phyloP scores from a whole-genome alignment of 2,888 invertebrate genomes.

The Folsomia manolachei region DNA sequence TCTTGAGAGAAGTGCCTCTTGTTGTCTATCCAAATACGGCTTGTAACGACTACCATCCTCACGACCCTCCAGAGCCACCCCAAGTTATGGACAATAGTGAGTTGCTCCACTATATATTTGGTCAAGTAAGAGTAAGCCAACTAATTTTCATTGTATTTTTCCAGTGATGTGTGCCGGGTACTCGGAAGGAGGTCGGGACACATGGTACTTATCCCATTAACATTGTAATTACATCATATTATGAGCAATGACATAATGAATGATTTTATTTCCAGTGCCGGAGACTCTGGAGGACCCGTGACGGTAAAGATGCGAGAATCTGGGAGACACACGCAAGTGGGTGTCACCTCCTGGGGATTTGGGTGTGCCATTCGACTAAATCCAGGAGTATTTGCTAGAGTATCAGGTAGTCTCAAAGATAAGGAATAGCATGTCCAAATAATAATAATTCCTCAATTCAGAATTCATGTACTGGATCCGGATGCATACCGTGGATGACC shows the following conservation, averaged over 20 bases:
- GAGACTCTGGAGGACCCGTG: slow-evolving; percentile 42
- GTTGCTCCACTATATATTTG: too few relatives aligned
- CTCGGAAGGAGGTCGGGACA: slow-evolving; percentile 47
- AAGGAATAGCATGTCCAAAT: too few relatives aligned
- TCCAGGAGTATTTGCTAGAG: slow-evolving; percentile 40
- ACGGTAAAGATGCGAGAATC: slow-evolving; percentile 35
- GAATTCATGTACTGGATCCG: slow-evolving; percentile 38
- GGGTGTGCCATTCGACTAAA: slow-evolving; percentile 38
- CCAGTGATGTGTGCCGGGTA: slow-evolving; percentile 37
- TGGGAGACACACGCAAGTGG: slow-evolving; percentile 44
- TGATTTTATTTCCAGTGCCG: too few relatives aligned
- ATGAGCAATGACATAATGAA: not conserved
- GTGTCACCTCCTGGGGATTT: slow-evolving; percentile 48
- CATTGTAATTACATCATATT: slow-evolving; percentile 1
- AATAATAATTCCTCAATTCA: too few relatives aligned
- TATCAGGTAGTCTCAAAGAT: slow-evolving; percentile 38
- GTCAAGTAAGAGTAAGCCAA: not conserved
- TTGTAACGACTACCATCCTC: slow-evolving; percentile 48
- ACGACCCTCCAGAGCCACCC: slow-evolving; percentile 41
- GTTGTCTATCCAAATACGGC: slow-evolving; percentile 39
- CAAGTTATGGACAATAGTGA: slow-evolving; percentile 48
- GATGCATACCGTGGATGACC: slow-evolving; percentile 41
- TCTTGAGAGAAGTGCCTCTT: slow-evolving; percentile 45
- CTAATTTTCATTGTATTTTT: not conserved
- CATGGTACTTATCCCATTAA: slow-evolving; percentile 32